phyloP scores from a whole-genome alignment of 2,888 invertebrate species.

The Callosobruchus maculatus region DNA sequence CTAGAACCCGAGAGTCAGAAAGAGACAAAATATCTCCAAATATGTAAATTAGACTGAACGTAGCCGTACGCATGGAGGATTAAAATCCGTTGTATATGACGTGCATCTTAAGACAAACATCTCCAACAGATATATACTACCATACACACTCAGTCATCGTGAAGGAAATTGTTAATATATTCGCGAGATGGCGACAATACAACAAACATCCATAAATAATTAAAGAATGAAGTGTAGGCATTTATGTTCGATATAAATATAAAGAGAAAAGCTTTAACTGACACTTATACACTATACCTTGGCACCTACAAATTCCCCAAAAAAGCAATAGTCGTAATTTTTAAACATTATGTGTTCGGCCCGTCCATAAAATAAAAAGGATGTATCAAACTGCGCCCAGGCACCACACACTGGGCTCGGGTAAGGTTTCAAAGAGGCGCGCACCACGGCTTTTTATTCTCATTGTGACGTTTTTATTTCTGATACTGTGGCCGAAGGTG shows the following conservation, averaged over 20 bases:
- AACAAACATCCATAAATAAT: slow-evolving; percentile 23
- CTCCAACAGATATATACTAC: neutral
- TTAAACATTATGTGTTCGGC: slow-evolving; percentile 30
- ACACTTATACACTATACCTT: slow-evolving; percentile 28
- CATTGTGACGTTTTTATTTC: slow-evolving; percentile 2
- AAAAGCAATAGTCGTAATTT: slow-evolving; percentile 36
- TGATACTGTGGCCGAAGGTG: neutral
- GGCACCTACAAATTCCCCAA: slow-evolving; percentile 36
- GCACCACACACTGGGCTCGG: slow-evolving; percentile 36
- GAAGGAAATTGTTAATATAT: slow-evolving; percentile 3
- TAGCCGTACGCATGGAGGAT: neutral
- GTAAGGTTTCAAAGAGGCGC: slow-evolving; percentile 29
- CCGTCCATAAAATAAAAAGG: slow-evolving; percentile 30
- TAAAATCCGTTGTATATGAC: neutral
- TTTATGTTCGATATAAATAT: slow-evolving; percentile 30
- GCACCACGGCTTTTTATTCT: slow-evolving; percentile 12
- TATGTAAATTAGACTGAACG: neutral
- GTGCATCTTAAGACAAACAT: neutral
- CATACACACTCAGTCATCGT: slow-evolving; percentile 5
- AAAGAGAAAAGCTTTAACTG: slow-evolving; percentile 20
- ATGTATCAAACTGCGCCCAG: slow-evolving; percentile 26
- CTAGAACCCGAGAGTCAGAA: neutral
- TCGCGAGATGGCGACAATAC: slow-evolving; percentile 1
- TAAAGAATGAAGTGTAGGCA: slow-evolving; percentile 30
- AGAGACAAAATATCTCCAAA: neutral